phyloP scores from a whole-genome alignment of 1,140 invertebrate species.

The Drosophila malerkotliana region DNA sequence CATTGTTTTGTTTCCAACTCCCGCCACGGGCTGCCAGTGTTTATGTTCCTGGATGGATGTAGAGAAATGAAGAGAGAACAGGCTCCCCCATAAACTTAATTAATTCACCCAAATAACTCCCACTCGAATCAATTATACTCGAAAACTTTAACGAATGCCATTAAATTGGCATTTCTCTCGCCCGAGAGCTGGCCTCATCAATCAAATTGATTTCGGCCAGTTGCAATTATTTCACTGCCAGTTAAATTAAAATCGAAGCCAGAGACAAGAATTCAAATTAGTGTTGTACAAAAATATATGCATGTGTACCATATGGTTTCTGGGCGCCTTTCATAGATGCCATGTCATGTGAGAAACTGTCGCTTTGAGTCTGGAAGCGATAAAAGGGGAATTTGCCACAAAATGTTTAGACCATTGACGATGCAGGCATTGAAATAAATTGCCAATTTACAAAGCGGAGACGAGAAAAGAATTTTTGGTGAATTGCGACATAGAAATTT shows the following conservation, averaged over 20 bases:
- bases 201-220: slow-evolving; percentile 20
- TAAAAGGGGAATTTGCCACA: slow-evolving; percentile 58
- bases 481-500: slow-evolving; percentile 51
- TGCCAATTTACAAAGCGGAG: slow-evolving; percentile 64
- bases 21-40: slow-evolving; percentile 22
- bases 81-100: background rate
- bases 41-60: slow-evolving; percentile 7
- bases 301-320: background rate
- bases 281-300: slow-evolving; percentile 39
- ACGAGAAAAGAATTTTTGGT: slow-evolving; percentile 47
- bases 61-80: slow-evolving; percentile 9
- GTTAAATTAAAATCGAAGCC: slow-evolving; percentile 43
- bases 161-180: slow-evolving; percentile 21
- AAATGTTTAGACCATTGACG: slow-evolving; percentile 56
- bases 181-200: background rate
- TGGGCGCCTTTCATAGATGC: slow-evolving; percentile 24
- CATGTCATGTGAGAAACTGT: slow-evolving; percentile 55
- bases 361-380: slow-evolving; percentile 38
- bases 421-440: slow-evolving; percentile 68
- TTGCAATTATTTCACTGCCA: slow-evolving; percentile 38
- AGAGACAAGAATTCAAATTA: slow-evolving; percentile 46
- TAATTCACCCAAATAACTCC: background rate
- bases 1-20: slow-evolving; percentile 41
- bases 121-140: slow-evolving; percentile 14
- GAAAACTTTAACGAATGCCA: slow-evolving; percentile 11